Percentiles rank a stretch among this genome's conserved stretches.
Evolutionary conservation across 2,797 vertebrate genomes (phyloP).

Genomic region (Acridotheres tristis): DNA sequence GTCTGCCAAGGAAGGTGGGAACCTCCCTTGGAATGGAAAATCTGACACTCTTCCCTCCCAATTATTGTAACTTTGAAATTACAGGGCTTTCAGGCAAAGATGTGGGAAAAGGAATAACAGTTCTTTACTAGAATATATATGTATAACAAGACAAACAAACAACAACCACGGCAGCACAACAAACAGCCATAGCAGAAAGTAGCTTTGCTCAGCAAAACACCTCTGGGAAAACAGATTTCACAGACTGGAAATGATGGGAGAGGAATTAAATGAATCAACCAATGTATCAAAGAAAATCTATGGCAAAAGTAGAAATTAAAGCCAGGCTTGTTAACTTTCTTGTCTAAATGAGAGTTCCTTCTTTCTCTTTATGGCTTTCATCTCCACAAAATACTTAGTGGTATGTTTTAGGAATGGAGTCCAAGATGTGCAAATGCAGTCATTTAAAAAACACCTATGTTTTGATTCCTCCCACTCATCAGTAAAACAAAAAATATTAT

Average conservation of each 20-base stretch:
- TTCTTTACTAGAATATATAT: not conserved
- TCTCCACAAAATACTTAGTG: not conserved
- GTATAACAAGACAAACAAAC: not conserved
- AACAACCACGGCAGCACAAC: not conserved
- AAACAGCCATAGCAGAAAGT: not conserved
- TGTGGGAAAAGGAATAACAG: not conserved
- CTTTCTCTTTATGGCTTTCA: not conserved
- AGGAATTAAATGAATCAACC: not conserved
- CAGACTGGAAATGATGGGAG: not conserved
- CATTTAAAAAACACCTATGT: not conserved
- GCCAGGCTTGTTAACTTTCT: not conserved
- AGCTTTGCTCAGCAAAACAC: not conserved
- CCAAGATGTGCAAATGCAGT: not conserved
- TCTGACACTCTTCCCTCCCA: not conserved
- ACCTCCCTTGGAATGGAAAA: not conserved
- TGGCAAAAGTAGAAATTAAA: not conserved
- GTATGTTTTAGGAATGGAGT: constrained; percentile 5
- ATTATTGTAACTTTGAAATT: not conserved
- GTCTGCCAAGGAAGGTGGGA: not conserved
- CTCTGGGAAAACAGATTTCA: not conserved
- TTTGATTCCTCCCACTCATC: constrained; percentile 10
- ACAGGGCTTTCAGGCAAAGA: not conserved
- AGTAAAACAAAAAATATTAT: constrained; percentile 2
- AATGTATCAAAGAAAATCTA: not conserved
- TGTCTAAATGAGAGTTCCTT: not conserved